Conservation (phyloP, 2,113 vertebrate species). For the Etia nguti region DNA sequence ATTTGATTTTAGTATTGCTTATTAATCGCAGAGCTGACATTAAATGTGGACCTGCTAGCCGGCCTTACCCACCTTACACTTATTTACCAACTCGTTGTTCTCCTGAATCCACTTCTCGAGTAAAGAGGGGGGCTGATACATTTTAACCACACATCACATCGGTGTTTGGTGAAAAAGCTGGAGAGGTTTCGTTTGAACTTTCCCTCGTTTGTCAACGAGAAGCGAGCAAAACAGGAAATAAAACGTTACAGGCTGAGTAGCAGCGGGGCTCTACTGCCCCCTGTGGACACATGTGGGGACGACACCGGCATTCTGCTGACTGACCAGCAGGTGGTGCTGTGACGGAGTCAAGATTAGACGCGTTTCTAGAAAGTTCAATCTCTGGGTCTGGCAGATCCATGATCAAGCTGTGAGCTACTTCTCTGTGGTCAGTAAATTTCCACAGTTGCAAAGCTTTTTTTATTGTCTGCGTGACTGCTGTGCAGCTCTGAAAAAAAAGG, state of each 20-base stretch:
- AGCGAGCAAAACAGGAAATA: slow-evolving; percentile 32
- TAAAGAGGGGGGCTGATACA: slow-evolving; percentile 7
- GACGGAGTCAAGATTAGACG: background rate
- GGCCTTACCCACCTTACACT: slow-evolving; percentile 60
- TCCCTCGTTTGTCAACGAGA: slow-evolving; percentile 16
- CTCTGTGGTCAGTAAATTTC: background rate
- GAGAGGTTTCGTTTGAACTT: slow-evolving; percentile 9
- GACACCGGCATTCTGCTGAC: background rate
- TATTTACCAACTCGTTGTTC: slow-evolving; percentile 63
- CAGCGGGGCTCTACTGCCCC: slow-evolving; percentile 20
- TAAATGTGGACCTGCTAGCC: background rate
- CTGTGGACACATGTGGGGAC: background rate
- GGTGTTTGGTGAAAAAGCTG: background rate
- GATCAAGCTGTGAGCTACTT: background rate
- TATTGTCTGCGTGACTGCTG: background rate
- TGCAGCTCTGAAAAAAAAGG: background rate
- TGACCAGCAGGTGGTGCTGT: slow-evolving; percentile 27
- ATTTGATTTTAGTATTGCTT: background rate
- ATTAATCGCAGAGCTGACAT: background rate
- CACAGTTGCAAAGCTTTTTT: background rate
- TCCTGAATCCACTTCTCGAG: slow-evolving; percentile 59
- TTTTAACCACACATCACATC: background rate
- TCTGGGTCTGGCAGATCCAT: background rate
- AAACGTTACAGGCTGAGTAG: background rate
- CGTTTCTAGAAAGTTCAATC: slow-evolving; percentile 41